Evolutionary conservation across 2,113 vertebrate genomes (phyloP).

Genomic region (Cyanoramphus novaezelandiae): DNA sequence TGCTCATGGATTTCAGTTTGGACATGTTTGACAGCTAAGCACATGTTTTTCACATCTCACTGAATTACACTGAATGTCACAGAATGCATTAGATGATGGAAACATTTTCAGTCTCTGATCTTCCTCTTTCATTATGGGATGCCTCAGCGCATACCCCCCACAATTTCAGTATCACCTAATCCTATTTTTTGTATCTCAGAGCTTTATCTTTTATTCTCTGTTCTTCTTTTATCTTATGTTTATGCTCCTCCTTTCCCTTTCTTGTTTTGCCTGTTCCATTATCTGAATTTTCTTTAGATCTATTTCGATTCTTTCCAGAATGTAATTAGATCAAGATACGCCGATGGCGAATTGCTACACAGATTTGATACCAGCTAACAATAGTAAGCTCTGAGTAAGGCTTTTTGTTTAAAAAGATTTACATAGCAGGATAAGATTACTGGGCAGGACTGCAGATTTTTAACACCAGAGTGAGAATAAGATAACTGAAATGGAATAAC

Average conservation of each 20-base stretch:
- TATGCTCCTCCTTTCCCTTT: conserved; percentile 62
- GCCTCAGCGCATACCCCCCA: neutral
- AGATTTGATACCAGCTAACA: conserved; percentile 46
- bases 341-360: neutral
- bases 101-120: neutral
- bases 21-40: neutral
- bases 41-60: neutral
- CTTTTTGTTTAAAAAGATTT: conserved; percentile 55
- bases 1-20: neutral
- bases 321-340: conserved; percentile 63
- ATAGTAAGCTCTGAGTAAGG: conserved; percentile 52
- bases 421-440: conserved; percentile 63
- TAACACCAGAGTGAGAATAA: conserved; percentile 33
- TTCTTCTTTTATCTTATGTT: conserved; percentile 67
- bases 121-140: neutral
- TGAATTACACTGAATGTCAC: neutral
- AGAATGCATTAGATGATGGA: neutral
- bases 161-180: conserved; percentile 14
- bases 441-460: conserved; percentile 39
- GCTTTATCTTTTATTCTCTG: conserved; percentile 41
- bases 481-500: conserved; percentile 29
- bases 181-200: conserved; percentile 48
- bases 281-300: conserved; percentile 68
- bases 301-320: conserved; percentile 52
- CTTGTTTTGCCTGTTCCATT: conserved; percentile 55